Evolutionary conservation across 2,888 invertebrate genomes (phyloP).

Genomic region (Glomeris marginata): DNA sequence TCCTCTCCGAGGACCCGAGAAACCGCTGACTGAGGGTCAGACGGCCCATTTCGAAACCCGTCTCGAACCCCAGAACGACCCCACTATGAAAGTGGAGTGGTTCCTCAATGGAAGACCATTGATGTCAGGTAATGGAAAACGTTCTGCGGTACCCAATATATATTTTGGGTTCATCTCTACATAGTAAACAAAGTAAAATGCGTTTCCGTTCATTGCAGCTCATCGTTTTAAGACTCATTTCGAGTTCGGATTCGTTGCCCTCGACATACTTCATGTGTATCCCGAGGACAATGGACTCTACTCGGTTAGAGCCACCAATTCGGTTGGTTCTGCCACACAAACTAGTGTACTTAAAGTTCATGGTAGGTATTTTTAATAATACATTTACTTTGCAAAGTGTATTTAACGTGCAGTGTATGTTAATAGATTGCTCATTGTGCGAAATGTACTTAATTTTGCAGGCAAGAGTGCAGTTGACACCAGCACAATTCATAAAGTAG

Average conservation of each 20-base stretch:
- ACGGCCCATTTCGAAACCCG: slow-evolving; percentile 88
- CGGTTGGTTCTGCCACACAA: slow-evolving; percentile 66
- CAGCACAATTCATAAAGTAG: slow-evolving; percentile 70
- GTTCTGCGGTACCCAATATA: too few relatives aligned
- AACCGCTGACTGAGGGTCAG: slow-evolving; percentile 73
- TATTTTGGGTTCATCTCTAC: too few relatives aligned
- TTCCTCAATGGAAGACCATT: slow-evolving; percentile 88
- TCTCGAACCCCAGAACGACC: slow-evolving; percentile 87
- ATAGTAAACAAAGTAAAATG: too few relatives aligned
- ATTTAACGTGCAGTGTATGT: not conserved
- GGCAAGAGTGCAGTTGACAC: slow-evolving; percentile 80
- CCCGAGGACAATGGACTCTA: slow-evolving; percentile 87
- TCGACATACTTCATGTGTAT: slow-evolving; percentile 84
- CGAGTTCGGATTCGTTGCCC: slow-evolving; percentile 92
- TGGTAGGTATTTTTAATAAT: slow-evolving; percentile 9
- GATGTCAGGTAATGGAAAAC: slow-evolving; percentile 22
- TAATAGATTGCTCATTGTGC: not conserved
- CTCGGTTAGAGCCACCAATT: slow-evolving; percentile 81
- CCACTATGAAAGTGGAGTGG: slow-evolving; percentile 81
- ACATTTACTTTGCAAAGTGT: slow-evolving; percentile 3
- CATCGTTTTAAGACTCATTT: slow-evolving; percentile 80
- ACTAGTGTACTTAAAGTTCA: slow-evolving; percentile 14
- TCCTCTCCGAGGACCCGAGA: slow-evolving; percentile 79
- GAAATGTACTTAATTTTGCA: slow-evolving; percentile 25
- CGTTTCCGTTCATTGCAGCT: slow-evolving; percentile 22